Conservation (phyloP, 2,113 vertebrate species). For the Ia io region DNA sequence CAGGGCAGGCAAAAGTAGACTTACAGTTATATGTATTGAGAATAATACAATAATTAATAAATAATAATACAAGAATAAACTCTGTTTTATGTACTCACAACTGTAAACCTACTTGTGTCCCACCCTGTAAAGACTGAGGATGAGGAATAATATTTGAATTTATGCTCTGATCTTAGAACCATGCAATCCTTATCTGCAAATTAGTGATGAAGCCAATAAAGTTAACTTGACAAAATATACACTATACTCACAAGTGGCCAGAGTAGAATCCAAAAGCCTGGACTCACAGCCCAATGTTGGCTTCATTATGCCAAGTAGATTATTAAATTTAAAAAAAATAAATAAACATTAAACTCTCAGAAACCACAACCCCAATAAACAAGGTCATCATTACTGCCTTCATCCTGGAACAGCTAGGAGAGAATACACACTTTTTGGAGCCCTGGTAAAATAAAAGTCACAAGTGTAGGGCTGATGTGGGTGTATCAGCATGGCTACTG, state of each 20-base stretch:
- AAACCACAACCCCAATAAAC: background rate
- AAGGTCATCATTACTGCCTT: background rate
- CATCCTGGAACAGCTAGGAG: background rate
- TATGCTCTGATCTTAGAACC: background rate
- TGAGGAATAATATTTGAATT: background rate
- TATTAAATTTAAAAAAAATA: background rate
- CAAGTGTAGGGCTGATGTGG: background rate
- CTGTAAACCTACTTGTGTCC: background rate
- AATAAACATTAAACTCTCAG: background rate
- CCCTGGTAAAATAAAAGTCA: background rate
- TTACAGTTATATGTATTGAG: background rate
- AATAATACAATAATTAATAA: background rate
- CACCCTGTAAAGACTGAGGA: background rate
- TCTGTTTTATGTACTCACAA: background rate
- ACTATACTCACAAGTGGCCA: background rate
- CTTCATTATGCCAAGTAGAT: background rate
- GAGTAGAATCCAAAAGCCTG: background rate
- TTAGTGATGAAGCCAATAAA: background rate
- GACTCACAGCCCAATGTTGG: background rate
- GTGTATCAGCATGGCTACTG: fast-evolving
- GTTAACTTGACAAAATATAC: background rate
- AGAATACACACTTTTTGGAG: background rate
- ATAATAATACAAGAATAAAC: background rate
- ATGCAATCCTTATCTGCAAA: background rate
- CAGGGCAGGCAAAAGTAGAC: background rate